These are phyloP conservation scores for Himantopus leucocephalus DNA, from an alignment of 2,113 vertebrate species.

Conservation along the genomic window DNA sequence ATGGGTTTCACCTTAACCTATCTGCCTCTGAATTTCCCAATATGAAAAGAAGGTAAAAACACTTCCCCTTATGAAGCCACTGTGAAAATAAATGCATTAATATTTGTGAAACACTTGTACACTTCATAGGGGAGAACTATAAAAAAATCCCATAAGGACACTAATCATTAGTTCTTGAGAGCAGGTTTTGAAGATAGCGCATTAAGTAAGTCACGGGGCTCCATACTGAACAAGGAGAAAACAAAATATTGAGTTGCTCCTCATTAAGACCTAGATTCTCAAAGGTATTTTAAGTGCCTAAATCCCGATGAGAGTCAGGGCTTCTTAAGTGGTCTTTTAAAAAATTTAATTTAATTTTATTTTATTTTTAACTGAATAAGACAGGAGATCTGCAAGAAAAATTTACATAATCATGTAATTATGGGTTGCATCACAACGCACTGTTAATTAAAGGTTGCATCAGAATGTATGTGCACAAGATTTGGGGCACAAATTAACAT, in stretches of 20 bases:
- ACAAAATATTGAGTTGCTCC: background rate
- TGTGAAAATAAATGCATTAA: background rate
- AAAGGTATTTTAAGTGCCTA: slow-evolving; percentile 7
- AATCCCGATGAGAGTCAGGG: background rate
- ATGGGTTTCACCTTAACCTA: background rate
- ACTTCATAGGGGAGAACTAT: background rate
- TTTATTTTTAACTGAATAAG: background rate
- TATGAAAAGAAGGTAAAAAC: background rate
- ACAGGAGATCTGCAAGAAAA: background rate
- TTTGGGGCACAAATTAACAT: background rate
- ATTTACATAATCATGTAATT: background rate
- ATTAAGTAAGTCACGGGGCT: background rate
- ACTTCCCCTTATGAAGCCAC: background rate
- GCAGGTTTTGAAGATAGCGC: background rate
- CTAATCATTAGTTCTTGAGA: slow-evolving; percentile 5
- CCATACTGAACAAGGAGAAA: background rate
- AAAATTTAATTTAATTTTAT: too few relatives aligned
- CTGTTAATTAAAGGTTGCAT: background rate
- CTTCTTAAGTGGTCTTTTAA: background rate
- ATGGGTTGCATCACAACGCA: background rate
- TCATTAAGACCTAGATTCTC: background rate
- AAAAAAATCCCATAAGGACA: background rate
- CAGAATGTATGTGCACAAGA: background rate
- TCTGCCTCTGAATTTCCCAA: background rate
- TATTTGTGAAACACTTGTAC: background rate